Percentiles rank a stretch among this genome's conserved stretches.
Conservation (phyloP, 2,797 vertebrate species). For the Cossypha caffra region DNA sequence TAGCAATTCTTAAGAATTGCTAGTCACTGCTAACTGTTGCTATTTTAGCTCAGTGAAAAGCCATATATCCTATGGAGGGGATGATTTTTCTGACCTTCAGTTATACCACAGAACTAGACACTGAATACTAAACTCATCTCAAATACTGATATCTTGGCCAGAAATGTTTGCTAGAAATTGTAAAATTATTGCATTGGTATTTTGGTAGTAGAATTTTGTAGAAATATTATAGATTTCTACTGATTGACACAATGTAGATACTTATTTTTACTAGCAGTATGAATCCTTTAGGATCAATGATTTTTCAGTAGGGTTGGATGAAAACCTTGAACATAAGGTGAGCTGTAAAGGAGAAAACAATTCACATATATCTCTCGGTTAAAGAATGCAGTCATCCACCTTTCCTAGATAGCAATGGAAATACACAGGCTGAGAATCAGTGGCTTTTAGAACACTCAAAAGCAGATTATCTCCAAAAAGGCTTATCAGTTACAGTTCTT, state of each 20-base stretch:
- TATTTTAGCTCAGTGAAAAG: not conserved
- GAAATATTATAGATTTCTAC: not conserved
- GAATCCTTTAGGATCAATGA: not conserved
- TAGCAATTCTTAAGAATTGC: not conserved
- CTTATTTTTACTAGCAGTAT: not conserved
- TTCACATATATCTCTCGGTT: not conserved
- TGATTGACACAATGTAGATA: not conserved
- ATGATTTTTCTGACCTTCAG: not conserved
- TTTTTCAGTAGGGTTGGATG: not conserved
- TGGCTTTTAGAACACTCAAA: not conserved
- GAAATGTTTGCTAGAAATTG: not conserved
- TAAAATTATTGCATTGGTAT: not conserved
- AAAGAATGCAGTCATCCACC: not conserved
- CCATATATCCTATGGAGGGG: not conserved
- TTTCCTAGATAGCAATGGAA: not conserved
- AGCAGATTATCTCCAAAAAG: not conserved
- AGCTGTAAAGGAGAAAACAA: not conserved
- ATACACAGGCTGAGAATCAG: not conserved
- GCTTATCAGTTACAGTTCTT: not conserved
- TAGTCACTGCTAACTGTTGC: not conserved
- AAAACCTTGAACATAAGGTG: not conserved
- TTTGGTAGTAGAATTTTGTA: not conserved
- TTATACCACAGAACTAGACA: not conserved
- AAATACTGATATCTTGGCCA: not conserved
- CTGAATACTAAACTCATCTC: not conserved